These are phyloP conservation scores for Mycalesis mineus DNA, from an alignment of 2,888 invertebrate species.

Conservation along the genomic window DNA sequence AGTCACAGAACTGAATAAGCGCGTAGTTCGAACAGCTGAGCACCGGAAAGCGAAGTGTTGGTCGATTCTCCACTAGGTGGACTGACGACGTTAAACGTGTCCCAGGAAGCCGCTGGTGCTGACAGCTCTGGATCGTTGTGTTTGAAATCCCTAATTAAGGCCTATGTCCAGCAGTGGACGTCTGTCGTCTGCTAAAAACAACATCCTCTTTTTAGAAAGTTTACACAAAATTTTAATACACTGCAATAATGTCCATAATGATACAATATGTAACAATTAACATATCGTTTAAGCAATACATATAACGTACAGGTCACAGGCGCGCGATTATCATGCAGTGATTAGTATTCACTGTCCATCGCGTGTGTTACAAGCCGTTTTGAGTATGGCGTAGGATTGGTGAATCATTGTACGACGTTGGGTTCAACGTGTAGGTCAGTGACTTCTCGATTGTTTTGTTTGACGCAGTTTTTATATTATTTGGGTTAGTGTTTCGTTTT, in stretches of 20 bases:
- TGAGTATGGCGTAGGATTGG: slow-evolving; percentile 15
- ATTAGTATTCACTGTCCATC: slow-evolving; percentile 19
- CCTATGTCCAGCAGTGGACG: too few relatives aligned
- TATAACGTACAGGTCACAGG: slow-evolving; percentile 11
- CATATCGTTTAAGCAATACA: slow-evolving; percentile 3
- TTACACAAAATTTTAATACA: too few relatives aligned
- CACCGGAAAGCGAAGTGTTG: too few relatives aligned
- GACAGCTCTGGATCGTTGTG: too few relatives aligned
- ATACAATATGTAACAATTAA: slow-evolving; percentile 1
- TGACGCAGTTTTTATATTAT: slow-evolving; percentile 1
- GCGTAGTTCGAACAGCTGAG: too few relatives aligned
- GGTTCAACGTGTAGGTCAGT: slow-evolving; percentile 25
- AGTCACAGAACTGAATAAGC: too few relatives aligned
- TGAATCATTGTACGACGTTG: slow-evolving; percentile 19
- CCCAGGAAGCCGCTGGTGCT: too few relatives aligned
- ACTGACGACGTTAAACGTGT: too few relatives aligned
- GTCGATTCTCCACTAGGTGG: too few relatives aligned
- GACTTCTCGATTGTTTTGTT: slow-evolving; percentile 19
- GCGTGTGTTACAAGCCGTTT: slow-evolving; percentile 15
- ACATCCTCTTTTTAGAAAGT: too few relatives aligned
- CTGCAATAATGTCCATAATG: neutral
- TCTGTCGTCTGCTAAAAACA: too few relatives aligned
- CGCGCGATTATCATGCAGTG: slow-evolving; percentile 5
- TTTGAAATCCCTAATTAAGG: too few relatives aligned
- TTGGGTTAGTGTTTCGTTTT: neutral